Percentiles rank a stretch among this genome's conserved stretches.
Conservation (phyloP, 2,888 invertebrate genomes). For the Hydrotaea diabolus region DNA sequence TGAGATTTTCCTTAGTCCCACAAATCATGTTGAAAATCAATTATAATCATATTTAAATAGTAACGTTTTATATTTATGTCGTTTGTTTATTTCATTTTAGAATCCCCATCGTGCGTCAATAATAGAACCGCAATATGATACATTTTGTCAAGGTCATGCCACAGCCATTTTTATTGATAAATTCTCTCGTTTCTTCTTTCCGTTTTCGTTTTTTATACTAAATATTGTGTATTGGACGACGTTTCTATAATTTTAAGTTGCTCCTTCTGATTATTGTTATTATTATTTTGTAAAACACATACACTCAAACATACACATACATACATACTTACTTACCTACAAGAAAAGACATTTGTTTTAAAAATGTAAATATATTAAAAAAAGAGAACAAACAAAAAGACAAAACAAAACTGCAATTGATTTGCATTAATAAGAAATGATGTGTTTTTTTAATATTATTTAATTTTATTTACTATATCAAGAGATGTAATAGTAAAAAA, state of each 20-base stretch:
- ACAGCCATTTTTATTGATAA: conserved; percentile 92
- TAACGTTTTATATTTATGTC: not conserved
- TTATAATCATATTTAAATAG: too few relatives aligned
- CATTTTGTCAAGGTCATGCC: conserved; percentile 90
- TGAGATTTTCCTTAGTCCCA: too few relatives aligned
- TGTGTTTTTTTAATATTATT: conserved; percentile 24
- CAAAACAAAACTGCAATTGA: conserved; percentile 9
- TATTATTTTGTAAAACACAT: conserved; percentile 33
- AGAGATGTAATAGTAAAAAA: conserved; percentile 57
- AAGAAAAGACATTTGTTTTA: conserved; percentile 75
- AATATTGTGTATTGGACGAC: conserved; percentile 95
- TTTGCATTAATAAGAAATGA: conserved; percentile 44
- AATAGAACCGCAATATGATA: conserved; percentile 90
- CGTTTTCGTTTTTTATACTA: conserved; percentile 93
- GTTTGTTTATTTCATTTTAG: conserved; percentile 72
- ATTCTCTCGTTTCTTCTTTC: conserved; percentile 93
- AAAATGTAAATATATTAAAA: conserved; percentile 69
- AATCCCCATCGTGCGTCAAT: conserved; percentile 84
- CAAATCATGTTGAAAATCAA: too few relatives aligned
- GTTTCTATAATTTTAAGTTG: conserved; percentile 82
- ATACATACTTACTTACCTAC: conserved; percentile 40
- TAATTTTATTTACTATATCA: conserved; percentile 46
- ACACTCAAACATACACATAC: conserved; percentile 18
- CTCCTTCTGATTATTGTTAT: not conserved
- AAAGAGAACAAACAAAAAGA: not conserved